Conservation (phyloP, 1,140 invertebrate species). For the Orussus abietinus region DNA sequence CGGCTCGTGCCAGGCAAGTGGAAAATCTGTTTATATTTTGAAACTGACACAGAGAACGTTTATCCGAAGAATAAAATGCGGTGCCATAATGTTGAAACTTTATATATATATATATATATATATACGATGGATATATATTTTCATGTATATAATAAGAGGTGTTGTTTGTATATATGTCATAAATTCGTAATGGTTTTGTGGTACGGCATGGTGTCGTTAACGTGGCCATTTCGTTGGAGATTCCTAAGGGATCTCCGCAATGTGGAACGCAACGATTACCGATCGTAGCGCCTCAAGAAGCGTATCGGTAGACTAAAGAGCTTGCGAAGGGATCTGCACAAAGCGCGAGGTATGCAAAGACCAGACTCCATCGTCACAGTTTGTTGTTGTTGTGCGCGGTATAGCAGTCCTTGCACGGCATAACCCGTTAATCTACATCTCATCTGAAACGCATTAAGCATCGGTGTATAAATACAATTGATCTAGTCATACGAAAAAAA, state of each 20-base stretch:
- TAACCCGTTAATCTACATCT: conserved; percentile 51
- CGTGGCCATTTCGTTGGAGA: too few relatives aligned
- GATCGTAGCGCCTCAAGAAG: conserved; percentile 18
- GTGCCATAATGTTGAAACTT: conserved; percentile 51
- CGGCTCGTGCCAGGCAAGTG: too few relatives aligned
- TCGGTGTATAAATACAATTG: too few relatives aligned
- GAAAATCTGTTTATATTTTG: conserved; percentile 36
- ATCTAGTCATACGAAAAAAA: too few relatives aligned
- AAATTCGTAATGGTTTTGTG: conserved; percentile 38
- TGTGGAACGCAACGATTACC: conserved; percentile 17
- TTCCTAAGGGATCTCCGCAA: conserved; percentile 31
- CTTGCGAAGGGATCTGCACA: conserved; percentile 20
- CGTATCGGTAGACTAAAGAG: conserved; percentile 23
- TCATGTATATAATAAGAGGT: conserved; percentile 49
- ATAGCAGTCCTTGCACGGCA: conserved; percentile 45
- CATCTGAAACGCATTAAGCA: too few relatives aligned
- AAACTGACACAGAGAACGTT: conserved; percentile 25
- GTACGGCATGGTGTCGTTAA: too few relatives aligned
- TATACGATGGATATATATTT: conserved; percentile 42
- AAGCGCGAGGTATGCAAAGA: conserved; percentile 7
- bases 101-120: conserved; percentile 40
- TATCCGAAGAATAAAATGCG: conserved; percentile 37
- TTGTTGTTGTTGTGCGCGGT: conserved; percentile 47
- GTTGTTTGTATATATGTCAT: conserved; percentile 54
- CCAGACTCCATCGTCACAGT: conserved; percentile 34